phyloP scores from a whole-genome alignment of 1,140 invertebrate genomes.

The Eubasilissa regina region DNA sequence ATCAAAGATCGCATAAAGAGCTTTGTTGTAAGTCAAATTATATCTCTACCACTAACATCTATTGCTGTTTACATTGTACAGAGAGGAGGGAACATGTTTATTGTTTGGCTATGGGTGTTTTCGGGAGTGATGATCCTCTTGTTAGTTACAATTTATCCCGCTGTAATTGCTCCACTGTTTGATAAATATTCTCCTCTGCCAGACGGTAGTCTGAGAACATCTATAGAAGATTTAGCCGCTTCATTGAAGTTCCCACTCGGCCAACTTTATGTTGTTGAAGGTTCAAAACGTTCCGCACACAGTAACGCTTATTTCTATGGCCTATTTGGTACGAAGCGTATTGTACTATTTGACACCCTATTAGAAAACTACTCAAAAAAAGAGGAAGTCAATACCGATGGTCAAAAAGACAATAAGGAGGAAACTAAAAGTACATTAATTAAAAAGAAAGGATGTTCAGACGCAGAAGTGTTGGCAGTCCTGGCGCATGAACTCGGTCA shows the following conservation, averaged over 20 bases:
- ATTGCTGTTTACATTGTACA: slow-evolving; percentile 92
- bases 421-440: slow-evolving; percentile 63
- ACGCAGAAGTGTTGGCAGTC: slow-evolving; percentile 95
- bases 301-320: slow-evolving; percentile 99
- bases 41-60: slow-evolving; percentile 86
- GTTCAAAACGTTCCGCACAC: slow-evolving; percentile 95
- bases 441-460: slow-evolving; percentile 83
- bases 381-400: slow-evolving; percentile 11
- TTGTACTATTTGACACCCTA: slow-evolving; percentile 98
- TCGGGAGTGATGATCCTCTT: slow-evolving; percentile 84
- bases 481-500: slow-evolving; percentile 98
- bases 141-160: slow-evolving; percentile 94
- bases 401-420: slow-evolving; percentile 40
- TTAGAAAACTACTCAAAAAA: slow-evolving; percentile 78
- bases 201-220: slow-evolving; percentile 88
- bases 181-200: slow-evolving; percentile 98
- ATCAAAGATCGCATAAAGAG: slow-evolving; percentile 95
- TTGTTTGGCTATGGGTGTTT: slow-evolving; percentile 96
- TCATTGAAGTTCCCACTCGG: slow-evolving; percentile 94
- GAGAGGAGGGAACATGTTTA: slow-evolving; percentile 92
- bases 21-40: slow-evolving; percentile 83
- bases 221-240: slow-evolving; percentile 92
- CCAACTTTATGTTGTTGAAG: slow-evolving; percentile 98
- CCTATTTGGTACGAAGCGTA: slow-evolving; percentile 96
- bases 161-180: slow-evolving; percentile 97